Evolutionary conservation across 1,140 invertebrate genomes (phyloP).

Genomic region (Myzus persicae): DNA sequence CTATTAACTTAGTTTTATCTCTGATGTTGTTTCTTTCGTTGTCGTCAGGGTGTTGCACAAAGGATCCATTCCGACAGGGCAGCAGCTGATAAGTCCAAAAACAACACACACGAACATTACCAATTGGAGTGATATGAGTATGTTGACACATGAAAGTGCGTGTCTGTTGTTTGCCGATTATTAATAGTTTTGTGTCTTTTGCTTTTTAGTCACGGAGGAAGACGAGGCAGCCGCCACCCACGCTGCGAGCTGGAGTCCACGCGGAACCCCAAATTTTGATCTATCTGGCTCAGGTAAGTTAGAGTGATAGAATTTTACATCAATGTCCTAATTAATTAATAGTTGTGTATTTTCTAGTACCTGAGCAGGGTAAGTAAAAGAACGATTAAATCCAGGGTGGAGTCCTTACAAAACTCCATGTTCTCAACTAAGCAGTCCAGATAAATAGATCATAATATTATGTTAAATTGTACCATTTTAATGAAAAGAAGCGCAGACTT

Average conservation of each 20-base stretch:
- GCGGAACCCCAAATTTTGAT: conserved; percentile 50
- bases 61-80: conserved; percentile 47
- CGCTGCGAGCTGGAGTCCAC: conserved; percentile 35
- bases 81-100: conserved; percentile 45
- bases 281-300: conserved; percentile 46
- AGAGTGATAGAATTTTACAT: not conserved
- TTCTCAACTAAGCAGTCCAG: conserved; percentile 55
- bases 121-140: conserved; percentile 56
- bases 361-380: conserved; percentile 56
- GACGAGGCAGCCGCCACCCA: conserved; percentile 31
- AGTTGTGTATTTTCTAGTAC: conserved; percentile 55
- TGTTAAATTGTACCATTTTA: conserved; percentile 42
- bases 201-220: conserved; percentile 44
- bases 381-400: conserved; percentile 6
- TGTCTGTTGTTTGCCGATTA: not conserved
- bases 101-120: conserved; percentile 36
- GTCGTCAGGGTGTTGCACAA: conserved; percentile 32
- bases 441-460: conserved; percentile 44
- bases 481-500: not conserved
- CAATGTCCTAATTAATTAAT: conserved; percentile 44
- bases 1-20: not conserved
- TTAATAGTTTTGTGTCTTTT: not conserved
- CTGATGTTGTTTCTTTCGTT: not conserved
- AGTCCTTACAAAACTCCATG: conserved; percentile 40
- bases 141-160: not conserved